Percentiles rank a stretch among this genome's conserved stretches.
phyloP scores from a whole-genome alignment of 2,113 vertebrate species.

The Platysteira castanea region DNA sequence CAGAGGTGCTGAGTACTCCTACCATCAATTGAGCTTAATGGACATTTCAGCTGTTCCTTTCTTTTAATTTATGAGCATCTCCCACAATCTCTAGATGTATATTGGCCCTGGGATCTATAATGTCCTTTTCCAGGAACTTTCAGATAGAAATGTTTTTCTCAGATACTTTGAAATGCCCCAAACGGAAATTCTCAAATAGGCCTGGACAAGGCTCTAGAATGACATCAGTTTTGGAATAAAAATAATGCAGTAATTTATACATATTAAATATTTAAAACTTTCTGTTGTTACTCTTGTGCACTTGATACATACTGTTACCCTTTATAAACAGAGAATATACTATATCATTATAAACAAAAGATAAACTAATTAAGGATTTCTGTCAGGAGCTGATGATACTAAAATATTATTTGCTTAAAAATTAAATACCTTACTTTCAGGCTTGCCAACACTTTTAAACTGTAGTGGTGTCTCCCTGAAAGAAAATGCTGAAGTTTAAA shows the following conservation, averaged over 20 bases:
- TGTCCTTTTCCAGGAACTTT: not conserved
- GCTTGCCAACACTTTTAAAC: not conserved
- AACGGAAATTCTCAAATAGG: not conserved
- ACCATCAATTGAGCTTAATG: not conserved
- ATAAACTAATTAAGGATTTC: slow-evolving; percentile 19
- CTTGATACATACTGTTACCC: not conserved
- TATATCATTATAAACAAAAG: not conserved
- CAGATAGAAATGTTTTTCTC: slow-evolving; percentile 2
- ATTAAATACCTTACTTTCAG: not conserved
- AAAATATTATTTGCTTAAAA: not conserved
- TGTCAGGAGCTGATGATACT: slow-evolving; percentile 1
- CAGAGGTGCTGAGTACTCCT: not conserved
- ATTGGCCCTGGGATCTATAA: not conserved
- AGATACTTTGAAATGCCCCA: not conserved
- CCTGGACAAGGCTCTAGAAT: not conserved
- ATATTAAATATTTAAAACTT: not conserved
- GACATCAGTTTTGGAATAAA: slow-evolving; percentile 9
- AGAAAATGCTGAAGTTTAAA: not conserved
- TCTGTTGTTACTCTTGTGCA: not conserved
- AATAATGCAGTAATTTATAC: not conserved
- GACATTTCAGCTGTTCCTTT: not conserved
- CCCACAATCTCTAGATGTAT: not conserved
- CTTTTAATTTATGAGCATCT: not conserved
- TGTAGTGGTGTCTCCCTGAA: not conserved
- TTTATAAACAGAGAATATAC: not conserved